phyloP scores from a whole-genome alignment of 2,888 invertebrate genomes.

The Leptinotarsa tumamoca region DNA sequence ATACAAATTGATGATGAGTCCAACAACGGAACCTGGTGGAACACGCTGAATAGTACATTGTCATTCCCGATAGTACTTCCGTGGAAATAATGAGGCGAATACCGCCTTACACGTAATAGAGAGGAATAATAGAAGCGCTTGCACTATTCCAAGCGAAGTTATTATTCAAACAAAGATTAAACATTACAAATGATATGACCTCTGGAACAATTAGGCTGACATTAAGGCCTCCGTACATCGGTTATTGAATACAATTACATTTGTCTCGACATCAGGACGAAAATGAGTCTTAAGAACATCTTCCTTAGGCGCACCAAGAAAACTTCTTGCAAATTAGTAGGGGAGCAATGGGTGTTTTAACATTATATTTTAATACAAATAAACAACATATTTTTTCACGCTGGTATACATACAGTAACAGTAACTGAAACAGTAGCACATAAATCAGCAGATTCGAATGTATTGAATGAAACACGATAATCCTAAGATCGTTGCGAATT shows the following conservation, averaged over 20 bases:
- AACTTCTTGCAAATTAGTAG: not conserved
- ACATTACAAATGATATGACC: constrained; percentile 68
- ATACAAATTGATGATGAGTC: too few species aligned
- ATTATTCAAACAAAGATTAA: constrained; percentile 66
- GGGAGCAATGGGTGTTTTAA: not conserved
- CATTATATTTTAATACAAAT: not conserved
- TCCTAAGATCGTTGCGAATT: too few species aligned
- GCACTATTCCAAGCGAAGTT: constrained; percentile 57
- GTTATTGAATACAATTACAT: constrained; percentile 65
- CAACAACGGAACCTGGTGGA: too few species aligned
- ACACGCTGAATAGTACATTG: too few species aligned
- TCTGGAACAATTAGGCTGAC: constrained; percentile 67
- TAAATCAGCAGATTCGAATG: too few species aligned
- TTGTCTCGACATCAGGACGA: constrained; percentile 52
- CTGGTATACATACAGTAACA: not conserved
- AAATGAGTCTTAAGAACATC: constrained; percentile 54
- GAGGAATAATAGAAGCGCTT: not conserved
- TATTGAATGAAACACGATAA: too few species aligned
- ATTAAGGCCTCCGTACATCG: constrained; percentile 55
- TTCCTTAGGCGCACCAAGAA: constrained; percentile 14
- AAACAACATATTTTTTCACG: too few species aligned
- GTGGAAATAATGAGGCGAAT: too few species aligned
- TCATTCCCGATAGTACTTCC: too few species aligned
- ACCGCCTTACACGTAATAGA: too few species aligned
- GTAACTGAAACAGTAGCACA: too few species aligned